phyloP scores from a whole-genome alignment of 2,888 invertebrate species.

The Malthinus flaveolus region DNA sequence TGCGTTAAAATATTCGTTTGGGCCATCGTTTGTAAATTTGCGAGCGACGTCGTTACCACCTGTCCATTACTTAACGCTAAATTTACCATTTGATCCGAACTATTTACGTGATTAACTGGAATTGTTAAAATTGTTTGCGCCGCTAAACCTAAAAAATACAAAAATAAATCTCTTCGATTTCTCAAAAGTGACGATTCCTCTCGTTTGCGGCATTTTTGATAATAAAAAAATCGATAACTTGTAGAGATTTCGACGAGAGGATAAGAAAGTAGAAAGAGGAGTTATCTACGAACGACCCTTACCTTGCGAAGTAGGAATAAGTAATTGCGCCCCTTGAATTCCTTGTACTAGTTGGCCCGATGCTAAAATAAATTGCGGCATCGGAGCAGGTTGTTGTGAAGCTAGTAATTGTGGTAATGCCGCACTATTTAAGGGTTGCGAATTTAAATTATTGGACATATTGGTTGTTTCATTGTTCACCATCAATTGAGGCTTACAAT shows the following conservation, averaged over 20 bases:
- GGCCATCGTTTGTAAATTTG: conserved; percentile 77
- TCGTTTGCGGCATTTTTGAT: neutral
- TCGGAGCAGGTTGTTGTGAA: conserved; percentile 66
- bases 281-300: conserved; percentile 35
- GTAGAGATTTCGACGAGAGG: neutral
- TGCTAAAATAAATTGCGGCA: conserved; percentile 90
- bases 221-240: neutral
- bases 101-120: conserved; percentile 87
- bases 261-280: neutral
- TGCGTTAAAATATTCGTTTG: conserved; percentile 65
- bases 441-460: conserved; percentile 33
- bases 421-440: conserved; percentile 56
- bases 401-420: conserved; percentile 61
- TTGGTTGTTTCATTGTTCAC: conserved; percentile 31
- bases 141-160: conserved; percentile 73
- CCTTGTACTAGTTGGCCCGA: conserved; percentile 91
- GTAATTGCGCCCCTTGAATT: conserved; percentile 89
- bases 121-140: conserved; percentile 95
- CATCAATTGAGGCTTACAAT: conserved; percentile 10
- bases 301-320: conserved; percentile 96
- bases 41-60: conserved; percentile 81
- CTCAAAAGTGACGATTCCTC: neutral
- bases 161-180: neutral
- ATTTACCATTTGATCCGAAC: conserved; percentile 72
- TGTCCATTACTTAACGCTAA: conserved; percentile 83